A percentile compares a stretch with the other conserved stretches of the same genome.
phyloP scores from a whole-genome alignment of 35 echinoderm and acorn worm genomes.

The Nesometra sesokonis region DNA sequence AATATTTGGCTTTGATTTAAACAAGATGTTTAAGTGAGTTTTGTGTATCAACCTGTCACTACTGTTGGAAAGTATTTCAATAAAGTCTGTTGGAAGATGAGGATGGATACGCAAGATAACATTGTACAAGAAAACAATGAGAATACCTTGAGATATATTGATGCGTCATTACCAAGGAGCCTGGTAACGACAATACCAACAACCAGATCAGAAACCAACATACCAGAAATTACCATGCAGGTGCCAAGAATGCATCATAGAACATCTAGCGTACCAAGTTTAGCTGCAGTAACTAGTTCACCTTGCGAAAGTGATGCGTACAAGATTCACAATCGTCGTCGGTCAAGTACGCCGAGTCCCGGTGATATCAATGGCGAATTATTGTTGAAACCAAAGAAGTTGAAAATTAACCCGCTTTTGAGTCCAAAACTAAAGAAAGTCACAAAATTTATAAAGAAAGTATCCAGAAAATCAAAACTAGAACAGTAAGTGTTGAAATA shows the following conservation, averaged over 20 bases:
- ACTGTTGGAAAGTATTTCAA: no score
- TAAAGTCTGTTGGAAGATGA: no score
- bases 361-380: neutral
- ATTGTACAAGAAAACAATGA: neutral
- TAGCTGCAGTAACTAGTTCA: neutral
- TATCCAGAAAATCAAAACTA: neutral
- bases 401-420: neutral
- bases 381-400: neutral
- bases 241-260: neutral
- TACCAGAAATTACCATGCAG: no score
- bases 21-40: no score
- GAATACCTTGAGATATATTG: neutral
- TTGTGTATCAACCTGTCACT: no score
- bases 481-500: no score
- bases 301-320: neutral
- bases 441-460: neutral
- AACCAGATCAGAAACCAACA: no score
- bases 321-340: neutral
- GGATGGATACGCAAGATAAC: no score
- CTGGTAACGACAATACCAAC: neutral
- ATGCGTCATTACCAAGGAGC: neutral
- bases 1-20: no score
- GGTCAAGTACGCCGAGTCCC: neutral
- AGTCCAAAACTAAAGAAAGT: neutral
- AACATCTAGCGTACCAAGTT: neutral